Percentiles rank a stretch among this genome's conserved stretches.
Evolutionary conservation across 1,140 invertebrate genomes (phyloP).

Genomic region (Zaprionus lachaisei): DNA sequence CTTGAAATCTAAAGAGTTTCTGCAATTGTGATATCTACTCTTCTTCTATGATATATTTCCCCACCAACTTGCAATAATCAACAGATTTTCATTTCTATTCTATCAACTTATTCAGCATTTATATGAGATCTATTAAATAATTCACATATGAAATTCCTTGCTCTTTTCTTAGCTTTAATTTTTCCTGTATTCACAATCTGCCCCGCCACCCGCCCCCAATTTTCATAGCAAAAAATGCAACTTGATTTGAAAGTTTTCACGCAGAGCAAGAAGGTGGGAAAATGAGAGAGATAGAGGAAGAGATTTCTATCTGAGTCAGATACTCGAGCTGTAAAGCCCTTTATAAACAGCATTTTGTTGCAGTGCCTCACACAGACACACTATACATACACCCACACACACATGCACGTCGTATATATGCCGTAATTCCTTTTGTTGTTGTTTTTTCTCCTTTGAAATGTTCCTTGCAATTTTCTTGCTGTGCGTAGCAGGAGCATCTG

Average conservation of each 20-base stretch:
- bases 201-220: neutral
- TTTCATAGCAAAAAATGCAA: neutral
- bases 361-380: neutral
- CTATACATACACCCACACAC: neutral
- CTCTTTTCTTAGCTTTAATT: neutral
- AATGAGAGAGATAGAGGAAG: neutral
- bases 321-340: neutral
- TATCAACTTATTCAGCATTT: too few relatives aligned
- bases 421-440: conserved; percentile 12
- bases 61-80: too few relatives aligned
- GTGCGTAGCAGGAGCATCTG: neutral
- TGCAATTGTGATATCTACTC: too few relatives aligned
- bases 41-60: too few relatives aligned
- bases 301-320: conserved; percentile 4
- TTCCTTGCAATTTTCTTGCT: conserved; percentile 9
- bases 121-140: too few relatives aligned
- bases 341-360: conserved; percentile 9
- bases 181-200: neutral
- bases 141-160: too few relatives aligned
- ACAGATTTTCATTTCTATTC: too few relatives aligned
- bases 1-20: too few relatives aligned
- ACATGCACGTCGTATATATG: neutral
- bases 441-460: neutral
- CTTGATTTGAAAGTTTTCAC: neutral
- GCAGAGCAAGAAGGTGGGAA: neutral